These are phyloP conservation scores for Plectropomus leopardus DNA, from an alignment of 2,113 vertebrate species.

Conservation along the genomic window DNA sequence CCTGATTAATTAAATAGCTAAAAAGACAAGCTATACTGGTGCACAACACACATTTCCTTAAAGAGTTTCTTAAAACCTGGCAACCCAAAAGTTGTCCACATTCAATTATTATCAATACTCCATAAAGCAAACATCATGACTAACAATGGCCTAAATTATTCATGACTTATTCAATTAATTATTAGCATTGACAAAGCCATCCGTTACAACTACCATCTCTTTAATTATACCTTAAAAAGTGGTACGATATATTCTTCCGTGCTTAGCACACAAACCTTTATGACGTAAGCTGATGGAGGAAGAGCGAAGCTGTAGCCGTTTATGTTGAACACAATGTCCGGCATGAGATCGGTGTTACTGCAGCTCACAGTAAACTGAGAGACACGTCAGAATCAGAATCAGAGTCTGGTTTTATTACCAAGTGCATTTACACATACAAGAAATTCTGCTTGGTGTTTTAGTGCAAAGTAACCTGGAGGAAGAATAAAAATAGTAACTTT, in stretches of 20 bases:
- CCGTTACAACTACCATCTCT: not conserved
- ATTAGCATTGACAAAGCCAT: not conserved
- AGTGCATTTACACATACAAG: no score
- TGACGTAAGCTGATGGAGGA: slow-evolving; percentile 40
- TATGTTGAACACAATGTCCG: slow-evolving; percentile 58
- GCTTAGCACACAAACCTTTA: slow-evolving; percentile 42
- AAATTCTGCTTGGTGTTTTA: no score
- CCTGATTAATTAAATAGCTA: not conserved
- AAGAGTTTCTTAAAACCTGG: not conserved
- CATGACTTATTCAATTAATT: not conserved
- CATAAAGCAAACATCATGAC: not conserved
- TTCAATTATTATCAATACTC: not conserved
- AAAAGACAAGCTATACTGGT: not conserved
- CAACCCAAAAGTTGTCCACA: not conserved
- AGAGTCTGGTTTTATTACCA: no score
- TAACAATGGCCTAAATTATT: not conserved
- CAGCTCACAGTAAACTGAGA: slow-evolving; percentile 39
- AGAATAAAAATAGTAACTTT: no score
- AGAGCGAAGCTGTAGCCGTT: slow-evolving; percentile 43
- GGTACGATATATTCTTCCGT: not conserved
- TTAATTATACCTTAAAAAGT: not conserved
- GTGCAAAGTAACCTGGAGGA: no score
- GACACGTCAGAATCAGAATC: no score
- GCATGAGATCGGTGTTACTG: slow-evolving; percentile 12
- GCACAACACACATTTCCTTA: not conserved